Base-by-base conservation (phyloP, 2,888 invertebrate species). In the Acronicta alni region DNA sequence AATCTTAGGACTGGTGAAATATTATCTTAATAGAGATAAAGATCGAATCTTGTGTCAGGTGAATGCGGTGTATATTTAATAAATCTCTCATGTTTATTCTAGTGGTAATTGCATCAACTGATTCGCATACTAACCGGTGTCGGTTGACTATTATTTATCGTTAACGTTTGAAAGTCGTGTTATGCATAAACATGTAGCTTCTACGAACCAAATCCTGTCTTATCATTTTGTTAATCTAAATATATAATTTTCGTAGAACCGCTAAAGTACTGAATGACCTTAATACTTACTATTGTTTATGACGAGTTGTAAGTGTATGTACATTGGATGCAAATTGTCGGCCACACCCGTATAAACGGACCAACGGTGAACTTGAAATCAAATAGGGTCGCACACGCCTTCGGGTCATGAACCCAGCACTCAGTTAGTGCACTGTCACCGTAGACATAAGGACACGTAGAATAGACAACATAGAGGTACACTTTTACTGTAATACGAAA, bases 261-360 rank as follows among this genome's bases (percentile, higher is more conserved):
- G 35, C 26, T 30, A 54, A 63, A 43, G 20, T 37, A 44, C 17
- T n/a, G 8, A 20, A 12, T 43, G 63, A 64, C 61, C 56, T 64
- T 58, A 65, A 64, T 49, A 62, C 49, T 5, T 59, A 60, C 52
- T 60, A 49, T 69, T 59, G 56, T 65, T 66, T 69, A 66, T 68
- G 72, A 68, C 62, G 61, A 61, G 37, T 48, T 55, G 54, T 57
- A 57, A 46, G 45, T 51, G 15, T 51, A 46, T 60, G 54, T 46
- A 61, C 75, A 86, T 86, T 84, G 80, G 81, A 86, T 87, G 85
- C 82, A 89, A 89, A 89, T 86, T 79, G 80, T 67, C 77, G 76
- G 78, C 76, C 80, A 83, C 83, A 81, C 86, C 83, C 82, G 75
- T 75, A 57, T 59, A 74, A 77, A 73, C 68, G 64, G 66, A 68